Conservation (phyloP, 2,113 vertebrate species). For the Hemiprocne comata region DNA sequence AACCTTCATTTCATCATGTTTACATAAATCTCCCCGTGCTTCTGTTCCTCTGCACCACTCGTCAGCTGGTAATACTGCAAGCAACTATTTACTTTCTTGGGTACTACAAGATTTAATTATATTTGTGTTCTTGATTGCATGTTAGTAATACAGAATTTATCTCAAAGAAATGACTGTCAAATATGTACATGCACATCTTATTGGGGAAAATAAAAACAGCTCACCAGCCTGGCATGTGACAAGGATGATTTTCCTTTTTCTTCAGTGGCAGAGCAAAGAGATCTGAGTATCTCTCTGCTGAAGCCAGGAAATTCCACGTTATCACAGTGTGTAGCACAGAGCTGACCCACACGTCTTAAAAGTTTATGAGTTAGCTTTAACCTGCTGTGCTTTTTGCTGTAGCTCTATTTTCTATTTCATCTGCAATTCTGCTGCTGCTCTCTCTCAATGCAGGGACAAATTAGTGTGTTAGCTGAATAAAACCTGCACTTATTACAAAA, state of each 20-base stretch:
- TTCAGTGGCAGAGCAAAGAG: neutral
- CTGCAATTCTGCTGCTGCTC: neutral
- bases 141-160: neutral
- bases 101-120: neutral
- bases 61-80: neutral
- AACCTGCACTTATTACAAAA: neutral
- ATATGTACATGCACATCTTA: neutral
- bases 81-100: neutral
- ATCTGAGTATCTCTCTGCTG: neutral
- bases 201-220: neutral
- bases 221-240: neutral
- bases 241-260: neutral
- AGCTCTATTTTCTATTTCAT: neutral
- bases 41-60: neutral
- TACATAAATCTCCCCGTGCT: neutral
- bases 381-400: neutral
- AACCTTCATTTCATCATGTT: neutral
- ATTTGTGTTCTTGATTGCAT: neutral
- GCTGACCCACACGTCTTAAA: conserved; percentile 1
- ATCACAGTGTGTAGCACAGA: neutral
- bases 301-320: neutral
- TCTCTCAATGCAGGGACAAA: neutral
- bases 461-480: neutral
- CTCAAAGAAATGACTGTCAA: neutral
- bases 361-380: neutral